Percentiles rank a stretch among this genome's conserved stretches.
phyloP scores from a whole-genome alignment of 1,140 invertebrate genomes.

The Papilio polyxenes region DNA sequence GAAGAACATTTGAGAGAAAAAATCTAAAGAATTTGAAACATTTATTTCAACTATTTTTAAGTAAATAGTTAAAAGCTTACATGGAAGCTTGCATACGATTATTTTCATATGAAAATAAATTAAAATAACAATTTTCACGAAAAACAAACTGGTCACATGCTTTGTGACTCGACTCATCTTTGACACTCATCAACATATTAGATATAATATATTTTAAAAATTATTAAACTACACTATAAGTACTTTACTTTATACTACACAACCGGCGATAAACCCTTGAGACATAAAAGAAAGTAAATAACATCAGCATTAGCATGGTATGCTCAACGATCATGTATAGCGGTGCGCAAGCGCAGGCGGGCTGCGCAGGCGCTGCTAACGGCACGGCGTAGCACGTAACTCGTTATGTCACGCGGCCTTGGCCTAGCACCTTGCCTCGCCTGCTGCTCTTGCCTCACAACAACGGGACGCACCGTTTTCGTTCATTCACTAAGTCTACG shows the following conservation, averaged over 20 bases:
- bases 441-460: slow-evolving; percentile 51
- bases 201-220: too few species aligned
- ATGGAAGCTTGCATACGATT: too few species aligned
- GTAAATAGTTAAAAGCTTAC: too few species aligned
- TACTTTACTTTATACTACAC: too few species aligned
- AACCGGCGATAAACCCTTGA: neutral
- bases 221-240: too few species aligned
- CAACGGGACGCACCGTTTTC: slow-evolving; percentile 51
- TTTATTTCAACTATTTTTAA: neutral
- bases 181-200: too few species aligned
- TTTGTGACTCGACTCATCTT: too few species aligned
- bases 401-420: slow-evolving; percentile 77
- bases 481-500: slow-evolving; percentile 48
- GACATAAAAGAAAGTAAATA: slow-evolving; percentile 31
- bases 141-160: too few species aligned
- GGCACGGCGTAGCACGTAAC: slow-evolving; percentile 67
- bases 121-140: neutral
- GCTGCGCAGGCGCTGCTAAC: slow-evolving; percentile 59
- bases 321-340: slow-evolving; percentile 48
- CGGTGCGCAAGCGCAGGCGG: slow-evolving; percentile 51
- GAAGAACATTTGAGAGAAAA: neutral
- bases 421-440: slow-evolving; percentile 59
- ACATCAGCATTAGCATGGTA: slow-evolving; percentile 36
- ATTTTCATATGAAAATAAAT: too few species aligned
- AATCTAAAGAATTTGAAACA: neutral